Evolutionary conservation across 2,888 invertebrate genomes (phyloP), one percentile per base, ranked within the genome.

Genomic region (Notodonta dromedarius): DNA sequence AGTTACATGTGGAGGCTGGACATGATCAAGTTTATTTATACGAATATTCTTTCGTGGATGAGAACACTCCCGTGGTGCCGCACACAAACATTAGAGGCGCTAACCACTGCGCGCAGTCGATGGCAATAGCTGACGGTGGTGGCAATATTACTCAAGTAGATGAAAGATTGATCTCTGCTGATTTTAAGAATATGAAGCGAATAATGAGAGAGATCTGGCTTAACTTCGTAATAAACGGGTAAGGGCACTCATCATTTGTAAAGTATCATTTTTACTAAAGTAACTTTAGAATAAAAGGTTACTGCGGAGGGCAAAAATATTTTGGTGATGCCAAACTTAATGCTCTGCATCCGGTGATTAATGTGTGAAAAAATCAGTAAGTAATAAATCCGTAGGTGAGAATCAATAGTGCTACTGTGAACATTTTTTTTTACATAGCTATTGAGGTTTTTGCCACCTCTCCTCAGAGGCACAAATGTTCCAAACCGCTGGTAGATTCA

Each of bases 11-110:
- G 0, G 60, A 66, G 57, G 66, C 70, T 35, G 81, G 81, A 0
- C 73, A 82, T 59, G 55, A 82, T 58, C 61, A 74, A 42, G 73
- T 85, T 58, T 85, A 79, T 60, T 68, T 86, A 14, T 86, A 83
- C 61, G 78, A 84, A 58, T 85, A 79, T 67, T 75, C 80, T 0
- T 85, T 76, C 70, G 70, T 73, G 13, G 76, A 80, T 48, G 67
- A 77, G 0, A 39, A 75, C 16, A 67, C 61, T 7, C 70, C 72
- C 5, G 9, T 61, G 0, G 66, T 81, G 42, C 77, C 74, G 0
- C 50, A 80, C 11, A 78, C 78, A 0, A 65, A 74, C n/a, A 61
- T 74, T 14, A 63, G 71, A 12, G 84, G 81, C 1, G 80, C 82
- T 0, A 16, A 44, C 5, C 85, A 85, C 53, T 76, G 79, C 54